These are phyloP conservation scores for Gnathonemus longibarbis DNA, from an alignment of 2,113 vertebrate genomes.

Conservation along the genomic window DNA sequence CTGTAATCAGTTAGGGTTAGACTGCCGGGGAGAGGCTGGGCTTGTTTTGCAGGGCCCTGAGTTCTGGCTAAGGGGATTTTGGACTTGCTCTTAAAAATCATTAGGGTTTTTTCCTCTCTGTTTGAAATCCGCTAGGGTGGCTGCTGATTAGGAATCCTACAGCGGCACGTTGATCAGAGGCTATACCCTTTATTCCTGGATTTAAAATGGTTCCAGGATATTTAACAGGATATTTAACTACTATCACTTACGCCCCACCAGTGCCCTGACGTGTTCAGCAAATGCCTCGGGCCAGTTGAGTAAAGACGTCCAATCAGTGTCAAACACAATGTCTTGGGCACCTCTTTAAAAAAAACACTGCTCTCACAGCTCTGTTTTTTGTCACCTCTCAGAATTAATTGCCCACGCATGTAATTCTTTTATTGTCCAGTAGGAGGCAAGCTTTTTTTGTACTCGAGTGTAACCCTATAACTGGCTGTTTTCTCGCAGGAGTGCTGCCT, in stretches of 20 bases:
- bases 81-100: background rate
- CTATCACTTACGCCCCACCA: background rate
- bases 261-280: background rate
- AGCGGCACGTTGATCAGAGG: background rate
- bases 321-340: constrained; percentile 25
- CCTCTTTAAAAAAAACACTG: constrained; percentile 42
- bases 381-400: constrained; percentile 25
- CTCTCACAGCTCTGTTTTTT: constrained; percentile 31
- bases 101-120: background rate
- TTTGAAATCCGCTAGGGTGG: background rate
- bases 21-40: background rate
- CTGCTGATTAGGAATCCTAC: background rate
- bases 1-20: background rate
- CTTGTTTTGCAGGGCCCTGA: background rate
- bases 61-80: background rate
- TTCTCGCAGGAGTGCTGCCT: constrained; percentile 82
- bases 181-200: background rate
- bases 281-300: background rate
- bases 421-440: background rate
- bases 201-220: background rate
- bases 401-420: constrained; percentile 16
- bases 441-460: constrained; percentile 19
- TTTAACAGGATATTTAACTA: background rate
- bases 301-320: background rate
- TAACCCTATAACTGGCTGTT: constrained; percentile 8